Conservation (phyloP, 2,888 invertebrate genomes). For the Athalia circularis region DNA sequence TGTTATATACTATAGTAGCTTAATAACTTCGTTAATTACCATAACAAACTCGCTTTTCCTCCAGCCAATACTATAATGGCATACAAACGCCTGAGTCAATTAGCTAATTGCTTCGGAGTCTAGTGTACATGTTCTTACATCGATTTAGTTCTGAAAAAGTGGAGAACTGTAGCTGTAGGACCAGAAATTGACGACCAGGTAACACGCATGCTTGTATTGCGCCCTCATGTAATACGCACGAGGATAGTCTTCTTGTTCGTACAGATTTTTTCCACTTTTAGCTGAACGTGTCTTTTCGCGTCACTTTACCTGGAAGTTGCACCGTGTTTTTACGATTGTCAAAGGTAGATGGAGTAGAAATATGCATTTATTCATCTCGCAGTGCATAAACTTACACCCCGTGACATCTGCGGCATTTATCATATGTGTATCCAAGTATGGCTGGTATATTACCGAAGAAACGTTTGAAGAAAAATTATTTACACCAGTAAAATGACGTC, state of each 20-base stretch:
- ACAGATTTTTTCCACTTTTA: no score
- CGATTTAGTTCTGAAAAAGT: no score
- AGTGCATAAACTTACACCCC: no score
- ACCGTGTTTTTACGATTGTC: no score
- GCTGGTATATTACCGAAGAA: neutral
- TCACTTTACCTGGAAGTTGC: no score
- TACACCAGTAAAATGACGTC: conserved; percentile 11
- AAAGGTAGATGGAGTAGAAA: no score
- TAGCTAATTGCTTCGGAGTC: neutral
- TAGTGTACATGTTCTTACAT: no score
- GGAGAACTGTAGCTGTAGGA: no score
- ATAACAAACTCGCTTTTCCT: neutral
- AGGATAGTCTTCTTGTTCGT: no score
- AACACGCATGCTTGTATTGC: neutral
- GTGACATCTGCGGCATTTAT: neutral
- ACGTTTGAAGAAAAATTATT: conserved; percentile 16
- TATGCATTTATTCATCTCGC: no score
- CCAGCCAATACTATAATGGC: neutral
- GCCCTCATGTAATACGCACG: no score
- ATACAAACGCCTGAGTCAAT: neutral
- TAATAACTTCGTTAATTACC: conserved; percentile 7
- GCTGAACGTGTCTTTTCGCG: no score
- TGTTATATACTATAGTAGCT: neutral
- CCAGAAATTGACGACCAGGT: neutral
- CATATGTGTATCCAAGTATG: neutral